Percentiles rank a stretch among this genome's conserved stretches.
Evolutionary conservation across 2,797 vertebrate species (phyloP).

Genomic region (Lacerta bilineata): DNA sequence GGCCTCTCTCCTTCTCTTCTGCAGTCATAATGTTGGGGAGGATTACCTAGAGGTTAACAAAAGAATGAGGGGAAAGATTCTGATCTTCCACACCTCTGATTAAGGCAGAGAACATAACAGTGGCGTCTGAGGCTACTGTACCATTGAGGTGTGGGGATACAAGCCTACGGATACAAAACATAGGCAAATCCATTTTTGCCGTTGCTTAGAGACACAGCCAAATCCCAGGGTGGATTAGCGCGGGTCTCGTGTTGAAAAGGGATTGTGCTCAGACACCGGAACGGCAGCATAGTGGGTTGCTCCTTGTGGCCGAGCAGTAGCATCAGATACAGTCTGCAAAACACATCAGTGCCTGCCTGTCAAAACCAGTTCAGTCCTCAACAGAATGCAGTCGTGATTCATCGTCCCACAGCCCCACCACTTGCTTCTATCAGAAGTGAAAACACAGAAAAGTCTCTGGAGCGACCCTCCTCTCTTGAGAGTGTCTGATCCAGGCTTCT

Average conservation of each 20-base stretch:
- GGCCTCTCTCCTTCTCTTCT: no score
- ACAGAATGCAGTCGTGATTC: background rate
- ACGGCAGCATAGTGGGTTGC: background rate
- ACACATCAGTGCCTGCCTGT: accelerated
- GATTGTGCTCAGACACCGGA: constrained; percentile 2
- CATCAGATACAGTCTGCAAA: background rate
- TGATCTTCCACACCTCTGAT: background rate
- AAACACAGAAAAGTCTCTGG: background rate
- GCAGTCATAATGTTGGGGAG: background rate
- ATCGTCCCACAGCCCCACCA: background rate
- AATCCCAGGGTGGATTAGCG: constrained; percentile 17
- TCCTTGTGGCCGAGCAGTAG: accelerated
- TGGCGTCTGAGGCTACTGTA: background rate
- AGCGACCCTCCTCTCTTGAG: background rate
- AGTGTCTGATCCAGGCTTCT: background rate
- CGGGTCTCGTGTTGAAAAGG: background rate
- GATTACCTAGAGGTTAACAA: background rate
- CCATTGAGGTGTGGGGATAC: background rate
- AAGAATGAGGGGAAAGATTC: background rate
- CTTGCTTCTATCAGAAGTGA: no score
- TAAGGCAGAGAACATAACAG: background rate
- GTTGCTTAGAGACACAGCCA: background rate
- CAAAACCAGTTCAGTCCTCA: constrained; percentile 12
- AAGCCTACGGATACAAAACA: background rate
- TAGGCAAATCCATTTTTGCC: background rate